Conservation (phyloP, 2,113 vertebrate genomes). For the Macrotis lagotis region DNA sequence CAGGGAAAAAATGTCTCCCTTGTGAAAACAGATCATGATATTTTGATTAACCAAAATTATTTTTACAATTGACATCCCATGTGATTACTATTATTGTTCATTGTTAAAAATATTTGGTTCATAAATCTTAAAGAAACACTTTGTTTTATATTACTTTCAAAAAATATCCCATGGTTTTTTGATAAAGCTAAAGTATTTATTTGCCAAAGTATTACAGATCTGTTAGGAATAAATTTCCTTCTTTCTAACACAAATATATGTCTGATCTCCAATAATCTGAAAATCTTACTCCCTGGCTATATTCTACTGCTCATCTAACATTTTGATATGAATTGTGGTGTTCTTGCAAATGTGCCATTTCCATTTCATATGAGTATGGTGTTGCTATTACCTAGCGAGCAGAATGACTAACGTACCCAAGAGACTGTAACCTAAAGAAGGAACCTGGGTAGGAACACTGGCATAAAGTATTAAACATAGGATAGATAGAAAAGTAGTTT, state of each 20-base stretch:
- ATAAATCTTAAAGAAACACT: background rate
- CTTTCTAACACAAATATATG: background rate
- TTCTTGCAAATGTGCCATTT: conserved; percentile 11
- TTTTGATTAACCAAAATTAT: background rate
- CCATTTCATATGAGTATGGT: background rate
- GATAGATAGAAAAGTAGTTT: background rate
- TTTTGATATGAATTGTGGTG: background rate
- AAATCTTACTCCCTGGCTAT: background rate
- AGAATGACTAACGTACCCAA: background rate
- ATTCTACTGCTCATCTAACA: background rate
- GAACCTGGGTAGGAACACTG: background rate
- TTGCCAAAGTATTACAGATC: background rate
- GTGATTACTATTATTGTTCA: background rate
- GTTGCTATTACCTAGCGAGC: background rate
- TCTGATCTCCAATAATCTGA: background rate
- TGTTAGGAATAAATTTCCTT: background rate
- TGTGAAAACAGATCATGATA: background rate
- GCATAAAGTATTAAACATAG: background rate
- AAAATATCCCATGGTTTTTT: background rate
- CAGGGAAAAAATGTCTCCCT: background rate
- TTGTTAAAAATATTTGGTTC: background rate
- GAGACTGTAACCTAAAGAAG: conserved; percentile 13
- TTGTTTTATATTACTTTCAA: background rate
- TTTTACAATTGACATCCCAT: background rate
- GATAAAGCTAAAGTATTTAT: background rate